phyloP scores from a whole-genome alignment of 37 sponge, comb jelly and placozoan species.

The Axinella damicornis region DNA sequence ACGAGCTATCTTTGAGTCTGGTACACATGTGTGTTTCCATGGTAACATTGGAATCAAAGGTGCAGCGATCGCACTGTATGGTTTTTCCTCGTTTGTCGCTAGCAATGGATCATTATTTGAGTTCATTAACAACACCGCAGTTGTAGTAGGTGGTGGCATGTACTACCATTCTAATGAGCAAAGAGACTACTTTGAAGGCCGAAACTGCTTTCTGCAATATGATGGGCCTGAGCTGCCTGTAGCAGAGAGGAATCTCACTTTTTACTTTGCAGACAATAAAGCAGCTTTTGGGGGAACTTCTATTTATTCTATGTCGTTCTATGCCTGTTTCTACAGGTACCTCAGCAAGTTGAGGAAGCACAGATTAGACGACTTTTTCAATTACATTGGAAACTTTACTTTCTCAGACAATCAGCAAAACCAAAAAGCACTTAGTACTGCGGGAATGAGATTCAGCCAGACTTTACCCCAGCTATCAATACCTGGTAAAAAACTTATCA shows the following conservation, averaged over 20 bases:
- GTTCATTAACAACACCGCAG: constrained; percentile 29
- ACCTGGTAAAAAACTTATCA: too few species aligned
- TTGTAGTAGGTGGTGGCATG: constrained; percentile 33
- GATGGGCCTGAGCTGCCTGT: background rate
- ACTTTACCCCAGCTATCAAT: too few species aligned
- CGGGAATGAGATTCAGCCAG: too few species aligned
- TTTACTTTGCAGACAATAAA: background rate
- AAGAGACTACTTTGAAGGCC: background rate
- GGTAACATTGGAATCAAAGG: constrained; percentile 31
- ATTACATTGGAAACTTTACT: too few species aligned
- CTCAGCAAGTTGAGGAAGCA: too few species aligned
- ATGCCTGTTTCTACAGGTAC: background rate
- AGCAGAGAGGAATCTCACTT: background rate
- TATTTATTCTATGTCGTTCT: background rate
- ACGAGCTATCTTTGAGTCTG: background rate
- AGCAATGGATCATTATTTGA: background rate
- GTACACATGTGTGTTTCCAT: background rate
- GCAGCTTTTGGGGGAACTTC: background rate
- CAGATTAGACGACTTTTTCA: too few species aligned
- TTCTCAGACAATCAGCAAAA: too few species aligned
- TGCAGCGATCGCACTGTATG: constrained; percentile 53
- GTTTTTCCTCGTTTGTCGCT: constrained; percentile 12
- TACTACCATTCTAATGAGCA: background rate
- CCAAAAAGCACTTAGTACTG: too few species aligned
- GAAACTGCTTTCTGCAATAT: background rate